phyloP scores from a whole-genome alignment of 1,140 invertebrate genomes.

The Arctopsyche grandis region DNA sequence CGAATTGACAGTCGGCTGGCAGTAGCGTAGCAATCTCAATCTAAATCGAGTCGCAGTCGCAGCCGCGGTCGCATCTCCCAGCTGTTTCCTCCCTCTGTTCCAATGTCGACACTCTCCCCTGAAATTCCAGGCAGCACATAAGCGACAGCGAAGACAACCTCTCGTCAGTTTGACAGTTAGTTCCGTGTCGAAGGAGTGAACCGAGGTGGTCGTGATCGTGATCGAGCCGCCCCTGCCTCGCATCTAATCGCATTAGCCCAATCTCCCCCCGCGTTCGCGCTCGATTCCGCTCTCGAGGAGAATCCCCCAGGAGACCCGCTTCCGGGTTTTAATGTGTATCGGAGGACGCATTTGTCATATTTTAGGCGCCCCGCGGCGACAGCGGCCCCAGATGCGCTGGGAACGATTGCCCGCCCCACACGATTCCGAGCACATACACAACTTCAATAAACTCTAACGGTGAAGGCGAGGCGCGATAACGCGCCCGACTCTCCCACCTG shows the following conservation, averaged over 20 bases:
- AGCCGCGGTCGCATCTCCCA: no score
- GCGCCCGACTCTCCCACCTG: conserved; percentile 55
- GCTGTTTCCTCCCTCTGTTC: neutral
- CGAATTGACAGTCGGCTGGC: neutral
- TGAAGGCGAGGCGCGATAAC: conserved; percentile 7
- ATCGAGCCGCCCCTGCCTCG: no score
- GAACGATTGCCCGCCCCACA: conserved; percentile 66
- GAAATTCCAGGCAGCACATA: conserved; percentile 20
- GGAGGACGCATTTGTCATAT: conserved; percentile 65
- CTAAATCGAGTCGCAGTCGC: conserved; percentile 1
- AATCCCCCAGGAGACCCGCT: neutral
- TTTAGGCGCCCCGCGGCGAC: conserved; percentile 59
- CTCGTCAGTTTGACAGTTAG: no score
- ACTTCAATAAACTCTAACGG: conserved; percentile 68
- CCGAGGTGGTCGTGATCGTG: no score
- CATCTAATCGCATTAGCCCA: neutral
- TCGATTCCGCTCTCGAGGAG: neutral
- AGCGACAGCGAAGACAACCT: neutral
- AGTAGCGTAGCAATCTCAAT: no score
- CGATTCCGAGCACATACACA: conserved; percentile 68
- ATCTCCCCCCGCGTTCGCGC: neutral
- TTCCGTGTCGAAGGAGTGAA: neutral
- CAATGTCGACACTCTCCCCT: conserved; percentile 33
- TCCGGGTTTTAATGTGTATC: conserved; percentile 66
- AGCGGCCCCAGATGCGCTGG: conserved; percentile 67